These are phyloP conservation scores for Harpagifer antarcticus DNA, from an alignment of 2,797 vertebrate species.

Conservation along the genomic window DNA sequence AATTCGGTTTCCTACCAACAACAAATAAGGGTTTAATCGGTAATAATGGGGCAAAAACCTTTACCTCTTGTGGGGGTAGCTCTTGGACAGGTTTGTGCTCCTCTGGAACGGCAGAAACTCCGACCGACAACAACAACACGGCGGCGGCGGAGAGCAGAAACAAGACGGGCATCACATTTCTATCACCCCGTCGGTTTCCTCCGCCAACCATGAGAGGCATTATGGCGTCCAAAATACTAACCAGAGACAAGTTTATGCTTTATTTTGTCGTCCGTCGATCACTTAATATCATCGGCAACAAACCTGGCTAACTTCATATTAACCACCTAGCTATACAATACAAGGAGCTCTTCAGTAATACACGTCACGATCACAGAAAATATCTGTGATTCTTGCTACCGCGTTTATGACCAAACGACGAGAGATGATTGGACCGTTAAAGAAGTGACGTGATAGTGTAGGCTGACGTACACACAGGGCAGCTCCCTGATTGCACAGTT, in stretches of 20 bases:
- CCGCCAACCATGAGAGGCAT: slow-evolving; percentile 72
- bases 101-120: slow-evolving; percentile 77
- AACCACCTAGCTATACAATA: slow-evolving; percentile 1
- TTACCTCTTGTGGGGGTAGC: slow-evolving; percentile 76
- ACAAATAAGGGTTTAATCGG: fast-evolving
- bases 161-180: slow-evolving; percentile 48
- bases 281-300: slow-evolving; percentile 34
- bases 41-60: fast-evolving
- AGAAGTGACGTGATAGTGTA: neutral
- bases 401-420: neutral
- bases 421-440: slow-evolving; percentile 56
- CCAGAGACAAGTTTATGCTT: neutral
- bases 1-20: fast-evolving
- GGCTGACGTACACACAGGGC: neutral
- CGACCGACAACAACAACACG: slow-evolving; percentile 70
- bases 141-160: slow-evolving; percentile 56
- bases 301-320: slow-evolving; percentile 59
- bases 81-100: slow-evolving; percentile 75
- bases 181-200: slow-evolving; percentile 55
- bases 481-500: slow-evolving; percentile 53
- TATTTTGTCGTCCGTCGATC: slow-evolving; percentile 6
- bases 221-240: slow-evolving; percentile 24
- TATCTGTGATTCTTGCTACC: slow-evolving; percentile 1
- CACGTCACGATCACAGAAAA: slow-evolving; percentile 50
- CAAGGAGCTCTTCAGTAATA: slow-evolving; percentile 19